A percentile compares a stretch with the other conserved stretches of the same genome.
These are phyloP conservation scores for Oryzias melastigma DNA, from an alignment of 2,113 vertebrate genomes.

Conservation along the genomic window DNA sequence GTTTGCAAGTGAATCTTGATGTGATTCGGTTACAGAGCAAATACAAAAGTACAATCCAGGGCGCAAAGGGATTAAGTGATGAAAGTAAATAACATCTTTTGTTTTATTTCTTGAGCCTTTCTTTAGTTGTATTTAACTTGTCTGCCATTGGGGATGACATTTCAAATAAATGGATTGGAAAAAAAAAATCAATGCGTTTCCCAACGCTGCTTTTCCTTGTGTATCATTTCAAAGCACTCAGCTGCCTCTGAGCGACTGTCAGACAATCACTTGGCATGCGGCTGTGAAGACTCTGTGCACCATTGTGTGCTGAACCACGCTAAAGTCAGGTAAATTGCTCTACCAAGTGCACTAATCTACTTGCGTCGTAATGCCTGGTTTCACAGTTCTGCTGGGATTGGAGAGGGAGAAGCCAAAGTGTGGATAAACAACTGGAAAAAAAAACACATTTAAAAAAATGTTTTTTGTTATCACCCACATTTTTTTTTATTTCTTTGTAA, in stretches of 20 bases:
- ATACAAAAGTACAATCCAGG: too few species aligned
- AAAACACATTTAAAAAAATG: constrained; percentile 7
- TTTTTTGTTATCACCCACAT: too few species aligned
- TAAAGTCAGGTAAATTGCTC: not conserved
- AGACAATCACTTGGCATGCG: constrained; percentile 6
- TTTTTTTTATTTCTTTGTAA: too few species aligned
- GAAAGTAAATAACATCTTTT: too few species aligned
- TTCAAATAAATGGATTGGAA: too few species aligned
- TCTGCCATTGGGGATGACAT: too few species aligned
- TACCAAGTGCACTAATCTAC: constrained; percentile 20
- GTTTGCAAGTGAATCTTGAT: too few species aligned
- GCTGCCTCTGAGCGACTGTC: constrained; percentile 14
- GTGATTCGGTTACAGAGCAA: too few species aligned
- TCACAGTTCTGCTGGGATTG: constrained; percentile 11
- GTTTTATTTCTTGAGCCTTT: too few species aligned
- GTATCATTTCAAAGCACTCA: constrained; percentile 21
- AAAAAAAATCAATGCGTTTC: too few species aligned
- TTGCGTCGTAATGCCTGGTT: constrained; percentile 22
- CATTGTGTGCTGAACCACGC: constrained; percentile 5
- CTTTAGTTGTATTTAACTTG: too few species aligned
- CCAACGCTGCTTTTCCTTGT: not conserved
- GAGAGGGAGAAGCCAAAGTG: not conserved
- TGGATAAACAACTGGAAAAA: constrained; percentile 6
- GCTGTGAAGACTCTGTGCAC: not conserved
- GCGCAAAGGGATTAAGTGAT: too few species aligned